phyloP scores from a whole-genome alignment of 2,113 vertebrate genomes.

The Speoplatyrhinus poulsoni region DNA sequence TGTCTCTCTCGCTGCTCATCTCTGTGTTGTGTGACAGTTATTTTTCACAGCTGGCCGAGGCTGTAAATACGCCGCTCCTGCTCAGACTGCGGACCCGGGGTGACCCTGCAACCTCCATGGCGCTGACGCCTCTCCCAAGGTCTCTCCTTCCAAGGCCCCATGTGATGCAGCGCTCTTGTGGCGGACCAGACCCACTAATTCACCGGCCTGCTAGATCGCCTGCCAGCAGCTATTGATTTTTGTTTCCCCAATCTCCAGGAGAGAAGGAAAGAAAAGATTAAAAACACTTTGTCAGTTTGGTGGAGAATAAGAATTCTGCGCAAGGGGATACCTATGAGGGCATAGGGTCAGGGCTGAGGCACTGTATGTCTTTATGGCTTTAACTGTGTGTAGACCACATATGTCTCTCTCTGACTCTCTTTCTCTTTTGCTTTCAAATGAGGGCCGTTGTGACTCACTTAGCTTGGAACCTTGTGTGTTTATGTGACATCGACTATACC shows the following conservation, averaged over 20 bases:
- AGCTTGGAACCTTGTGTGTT: background rate
- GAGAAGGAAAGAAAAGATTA: conserved; percentile 99
- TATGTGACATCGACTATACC: background rate
- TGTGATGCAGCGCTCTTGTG: conserved; percentile 69
- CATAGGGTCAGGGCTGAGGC: conserved; percentile 75
- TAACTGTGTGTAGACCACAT: conserved; percentile 72
- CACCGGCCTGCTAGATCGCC: conserved; percentile 96
- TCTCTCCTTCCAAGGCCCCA: conserved; percentile 77
- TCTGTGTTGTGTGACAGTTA: conserved; percentile 60
- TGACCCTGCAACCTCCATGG: conserved; percentile 75
- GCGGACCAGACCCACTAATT: conserved; percentile 77
- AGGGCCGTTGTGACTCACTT: background rate
- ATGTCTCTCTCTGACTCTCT: conserved; percentile 11
- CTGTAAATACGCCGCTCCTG: conserved; percentile 79
- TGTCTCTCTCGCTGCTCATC: background rate
- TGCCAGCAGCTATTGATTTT: conserved; percentile 99
- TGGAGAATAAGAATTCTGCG: conserved; percentile 98
- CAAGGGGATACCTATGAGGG: conserved; percentile 82
- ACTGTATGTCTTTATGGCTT: conserved; percentile 81
- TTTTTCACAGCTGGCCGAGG: conserved; percentile 74
- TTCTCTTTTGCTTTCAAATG: conserved; percentile 23
- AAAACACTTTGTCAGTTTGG: conserved; percentile 99
- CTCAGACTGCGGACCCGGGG: conserved; percentile 65
- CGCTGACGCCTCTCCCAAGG: conserved; percentile 74
- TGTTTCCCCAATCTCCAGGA: conserved; percentile 98